Percentiles rank a stretch among this genome's conserved stretches.
Evolutionary conservation across 2,797 vertebrate species (phyloP).

Genomic region (Peromyscus aztecus): DNA sequence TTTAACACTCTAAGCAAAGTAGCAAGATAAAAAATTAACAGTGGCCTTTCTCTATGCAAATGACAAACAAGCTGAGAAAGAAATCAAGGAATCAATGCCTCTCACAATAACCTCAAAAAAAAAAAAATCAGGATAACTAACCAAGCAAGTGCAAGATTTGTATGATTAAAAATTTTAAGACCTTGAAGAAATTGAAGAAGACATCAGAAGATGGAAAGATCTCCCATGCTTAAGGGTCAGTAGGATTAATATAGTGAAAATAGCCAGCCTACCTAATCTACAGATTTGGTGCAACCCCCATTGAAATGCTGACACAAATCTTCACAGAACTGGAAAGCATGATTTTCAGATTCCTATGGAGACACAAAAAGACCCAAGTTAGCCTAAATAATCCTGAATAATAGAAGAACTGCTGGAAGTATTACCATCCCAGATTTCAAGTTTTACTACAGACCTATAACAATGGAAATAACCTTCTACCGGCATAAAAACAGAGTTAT

Average conservation of each 20-base stretch:
- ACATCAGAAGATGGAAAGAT: background rate
- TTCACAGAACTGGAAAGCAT: background rate
- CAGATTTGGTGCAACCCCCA: background rate
- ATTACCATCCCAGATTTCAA: background rate
- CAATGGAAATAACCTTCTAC: background rate
- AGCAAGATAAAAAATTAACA: background rate
- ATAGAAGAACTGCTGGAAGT: too few species aligned
- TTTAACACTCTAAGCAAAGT: background rate
- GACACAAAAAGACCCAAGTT: background rate
- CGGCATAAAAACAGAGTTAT: background rate
- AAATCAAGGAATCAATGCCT: background rate
- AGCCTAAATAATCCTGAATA: background rate
- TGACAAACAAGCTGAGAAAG: background rate
- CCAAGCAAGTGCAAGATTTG: background rate
- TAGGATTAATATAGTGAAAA: background rate
- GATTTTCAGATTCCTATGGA: background rate
- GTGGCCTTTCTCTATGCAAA: background rate
- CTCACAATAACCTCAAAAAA: background rate
- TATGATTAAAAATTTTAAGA: background rate
- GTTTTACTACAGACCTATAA: background rate
- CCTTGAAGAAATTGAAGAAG: background rate
- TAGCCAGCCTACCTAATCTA: background rate
- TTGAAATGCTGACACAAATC: background rate
- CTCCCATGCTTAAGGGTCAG: background rate
- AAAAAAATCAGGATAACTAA: too few species aligned